Evolutionary conservation across 2,797 vertebrate species (phyloP).

Genomic region (Epinephelus awoara): DNA sequence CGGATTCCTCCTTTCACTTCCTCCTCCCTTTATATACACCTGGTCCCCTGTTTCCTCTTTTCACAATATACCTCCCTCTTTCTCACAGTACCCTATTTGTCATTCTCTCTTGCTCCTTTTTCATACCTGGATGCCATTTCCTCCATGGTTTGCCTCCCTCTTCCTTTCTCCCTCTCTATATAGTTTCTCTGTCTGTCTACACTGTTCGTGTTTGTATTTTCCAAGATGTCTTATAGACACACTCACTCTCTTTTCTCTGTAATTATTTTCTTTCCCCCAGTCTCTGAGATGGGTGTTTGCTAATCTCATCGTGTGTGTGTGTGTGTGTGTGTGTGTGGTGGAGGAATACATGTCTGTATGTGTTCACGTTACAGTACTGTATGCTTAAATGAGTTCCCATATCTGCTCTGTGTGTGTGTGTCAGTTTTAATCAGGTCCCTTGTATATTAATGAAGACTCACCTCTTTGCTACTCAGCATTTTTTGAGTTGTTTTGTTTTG

Average conservation of each 20-base stretch:
- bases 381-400: constrained; percentile 1
- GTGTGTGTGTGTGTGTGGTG: not conserved
- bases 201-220: constrained; percentile 33
- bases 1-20: constrained; percentile 51
- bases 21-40: constrained; percentile 57
- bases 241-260: constrained; percentile 12
- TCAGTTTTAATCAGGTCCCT: constrained; percentile 35
- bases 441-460: constrained; percentile 20
- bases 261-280: constrained; percentile 25
- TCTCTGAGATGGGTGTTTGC: not conserved
- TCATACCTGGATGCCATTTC: constrained; percentile 25
- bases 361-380: not conserved
- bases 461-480: constrained; percentile 17
- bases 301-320: not conserved
- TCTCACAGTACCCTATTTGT: constrained; percentile 49
- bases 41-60: constrained; percentile 59
- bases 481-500: not conserved
- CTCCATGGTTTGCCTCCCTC: constrained; percentile 1
- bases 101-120: constrained; percentile 29
- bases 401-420: constrained; percentile 4
- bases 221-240: constrained; percentile 14
- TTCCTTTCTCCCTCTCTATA: not conserved
- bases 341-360: not conserved
- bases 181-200: not conserved
- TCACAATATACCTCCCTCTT: constrained; percentile 44